Base-by-base conservation (phyloP, 1,140 invertebrate species). In the Trichogramma pretiosum region DNA sequence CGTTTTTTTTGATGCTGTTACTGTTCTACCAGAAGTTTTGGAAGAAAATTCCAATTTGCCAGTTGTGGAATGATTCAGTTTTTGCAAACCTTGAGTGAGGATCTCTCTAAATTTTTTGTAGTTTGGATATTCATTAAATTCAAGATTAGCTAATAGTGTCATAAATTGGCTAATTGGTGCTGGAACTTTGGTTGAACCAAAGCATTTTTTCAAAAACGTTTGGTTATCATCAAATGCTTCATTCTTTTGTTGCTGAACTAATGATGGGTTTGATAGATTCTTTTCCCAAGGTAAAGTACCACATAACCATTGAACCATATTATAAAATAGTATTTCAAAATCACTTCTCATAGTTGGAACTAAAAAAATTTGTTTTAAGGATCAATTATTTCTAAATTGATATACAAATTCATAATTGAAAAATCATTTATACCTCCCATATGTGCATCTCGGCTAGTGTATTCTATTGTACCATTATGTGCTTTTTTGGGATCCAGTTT, bases 401-500 rank as follows among this genome's bases (percentile, higher is more conserved):
- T n/a, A 19, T 17, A 41, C 26, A 32, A 24, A 33, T 28, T 32
- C 9, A 16, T n/a, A 17, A 16, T 11, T 14, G 36, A 24, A 46
- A 24, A 46, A 39, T 14, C 13, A 36, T 52, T 21, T 34, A 60
- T 67, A 80, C 79, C 78, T 73, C 83, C 79, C 61, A 76, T 76
- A 76, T 97, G 93, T 34, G 92, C 93, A 78, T 98, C 94, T 54
- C 89, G 76, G 56, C 89, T 94, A 1, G 90, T 90, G 60, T 94
- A 97, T 61, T 96, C 91, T 53, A 93, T 85, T 1, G 94, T 98
- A 2, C 94, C 94, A 74, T 98, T 88, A 63, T 98, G 93, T 48
- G 91, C 90, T 64, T 84, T 88, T 56, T 87, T 87, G 1, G 85
- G 84, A 73, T 97, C 88, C 19, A 84, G 79, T 64, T 89, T 91